A percentile compares a stretch with the other conserved stretches of the same genome.
These are phyloP conservation scores for Drosophila robusta DNA, from an alignment of 2,888 invertebrate species.

Conservation along the genomic window DNA sequence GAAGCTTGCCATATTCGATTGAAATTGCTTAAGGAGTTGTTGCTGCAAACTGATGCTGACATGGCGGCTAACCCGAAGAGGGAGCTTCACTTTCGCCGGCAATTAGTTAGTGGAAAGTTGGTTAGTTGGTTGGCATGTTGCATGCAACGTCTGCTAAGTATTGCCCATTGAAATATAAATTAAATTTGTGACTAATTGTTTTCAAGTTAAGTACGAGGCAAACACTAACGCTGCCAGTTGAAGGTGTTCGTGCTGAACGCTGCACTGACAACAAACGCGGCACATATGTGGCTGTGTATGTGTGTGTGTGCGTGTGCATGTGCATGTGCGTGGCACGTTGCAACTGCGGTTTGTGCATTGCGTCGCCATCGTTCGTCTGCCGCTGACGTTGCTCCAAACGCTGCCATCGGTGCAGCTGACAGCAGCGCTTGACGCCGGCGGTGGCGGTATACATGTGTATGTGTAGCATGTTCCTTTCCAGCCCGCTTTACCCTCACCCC, in stretches of 20 bases:
- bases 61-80: constrained; percentile 52
- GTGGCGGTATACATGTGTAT: constrained; percentile 24
- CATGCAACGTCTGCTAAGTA: constrained; percentile 57
- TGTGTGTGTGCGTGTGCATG: constrained; percentile 10
- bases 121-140: constrained; percentile 56
- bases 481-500: neutral
- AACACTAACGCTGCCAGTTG: constrained; percentile 42
- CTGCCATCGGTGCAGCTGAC: constrained; percentile 65
- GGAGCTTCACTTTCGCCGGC: constrained; percentile 58
- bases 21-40: constrained; percentile 21
- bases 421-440: constrained; percentile 46
- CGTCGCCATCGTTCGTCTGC: constrained; percentile 37
- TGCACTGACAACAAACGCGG: constrained; percentile 48
- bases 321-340: constrained; percentile 52
- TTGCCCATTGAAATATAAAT: constrained; percentile 59
- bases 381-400: constrained; percentile 50
- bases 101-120: constrained; percentile 60
- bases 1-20: constrained; percentile 7
- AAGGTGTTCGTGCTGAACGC: constrained; percentile 59
- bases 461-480: constrained; percentile 25
- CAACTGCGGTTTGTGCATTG: constrained; percentile 44
- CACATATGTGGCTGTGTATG: constrained; percentile 9
- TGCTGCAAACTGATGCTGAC: constrained; percentile 69
- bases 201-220: constrained; percentile 56
- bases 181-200: constrained; percentile 76